These are phyloP conservation scores for Pristionchus mayeri DNA, from an alignment of 2,888 invertebrate species.

Conservation along the genomic window DNA sequence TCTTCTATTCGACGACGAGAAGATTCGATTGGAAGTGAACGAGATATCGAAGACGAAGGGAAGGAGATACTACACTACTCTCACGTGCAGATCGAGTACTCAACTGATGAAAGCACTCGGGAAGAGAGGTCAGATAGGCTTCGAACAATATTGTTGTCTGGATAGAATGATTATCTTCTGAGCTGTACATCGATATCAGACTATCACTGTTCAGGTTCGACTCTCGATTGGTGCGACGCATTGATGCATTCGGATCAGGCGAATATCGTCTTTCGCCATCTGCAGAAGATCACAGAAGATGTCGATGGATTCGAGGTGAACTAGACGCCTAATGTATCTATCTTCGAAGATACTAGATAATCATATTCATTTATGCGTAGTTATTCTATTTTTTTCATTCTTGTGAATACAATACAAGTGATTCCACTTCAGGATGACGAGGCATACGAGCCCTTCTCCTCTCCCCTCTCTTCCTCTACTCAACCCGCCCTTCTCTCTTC, in stretches of 20 bases:
- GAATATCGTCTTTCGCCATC: slow-evolving; percentile 16
- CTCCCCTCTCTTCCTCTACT: not conserved
- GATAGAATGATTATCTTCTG: not conserved
- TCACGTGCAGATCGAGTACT: slow-evolving; percentile 11
- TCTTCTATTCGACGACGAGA: slow-evolving; percentile 23
- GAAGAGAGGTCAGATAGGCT: not conserved
- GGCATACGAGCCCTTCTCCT: not conserved
- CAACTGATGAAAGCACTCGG: slow-evolving; percentile 2
- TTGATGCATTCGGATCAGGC: slow-evolving; percentile 9
- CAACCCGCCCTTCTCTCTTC: not conserved
- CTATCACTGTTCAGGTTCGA: not conserved
- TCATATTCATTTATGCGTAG: too few relatives aligned
- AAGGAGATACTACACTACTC: slow-evolving; percentile 24
- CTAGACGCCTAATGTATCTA: too few relatives aligned
- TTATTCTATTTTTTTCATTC: not conserved
- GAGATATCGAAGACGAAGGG: slow-evolving; percentile 17
- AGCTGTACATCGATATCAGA: not conserved
- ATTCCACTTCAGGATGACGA: not conserved
- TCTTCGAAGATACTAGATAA: not conserved
- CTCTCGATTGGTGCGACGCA: slow-evolving; percentile 14
- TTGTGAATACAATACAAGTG: not conserved
- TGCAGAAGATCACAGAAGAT: slow-evolving; percentile 9
- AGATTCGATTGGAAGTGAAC: slow-evolving; percentile 21
- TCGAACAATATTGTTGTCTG: not conserved
- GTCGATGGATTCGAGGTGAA: slow-evolving; percentile 25